Evolutionary conservation across 1,140 invertebrate species (phyloP).

Genomic region (Hycleus cichorii): DNA sequence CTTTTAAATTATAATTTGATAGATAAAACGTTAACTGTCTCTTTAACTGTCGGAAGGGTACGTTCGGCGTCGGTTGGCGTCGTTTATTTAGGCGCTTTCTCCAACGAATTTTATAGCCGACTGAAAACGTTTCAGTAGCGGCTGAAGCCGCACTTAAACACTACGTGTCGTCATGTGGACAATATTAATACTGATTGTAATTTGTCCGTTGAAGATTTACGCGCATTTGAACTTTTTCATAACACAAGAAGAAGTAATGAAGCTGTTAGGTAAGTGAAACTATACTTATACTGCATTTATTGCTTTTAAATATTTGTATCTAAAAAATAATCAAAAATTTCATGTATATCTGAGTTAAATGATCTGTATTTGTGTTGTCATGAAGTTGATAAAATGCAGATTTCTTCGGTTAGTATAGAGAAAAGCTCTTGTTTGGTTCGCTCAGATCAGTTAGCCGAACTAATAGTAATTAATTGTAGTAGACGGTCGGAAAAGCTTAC

Average conservation of each 20-base stretch:
- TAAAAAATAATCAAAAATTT: no score
- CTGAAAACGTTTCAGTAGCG: conserved; percentile 24
- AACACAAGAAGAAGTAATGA: conserved; percentile 67
- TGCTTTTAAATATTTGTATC: not conserved
- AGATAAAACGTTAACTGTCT: not conserved
- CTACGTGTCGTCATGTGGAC: conserved; percentile 15
- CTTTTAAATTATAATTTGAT: no score
- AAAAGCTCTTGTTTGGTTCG: no score
- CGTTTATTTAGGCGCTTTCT: not conserved
- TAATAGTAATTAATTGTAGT: conserved; percentile 22
- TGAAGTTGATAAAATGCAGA: no score
- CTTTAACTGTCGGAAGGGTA: not conserved
- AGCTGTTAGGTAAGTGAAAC: conserved; percentile 56
- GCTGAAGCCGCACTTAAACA: conserved; percentile 19
- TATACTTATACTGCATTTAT: not conserved
- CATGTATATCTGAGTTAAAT: no score
- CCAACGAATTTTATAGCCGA: conserved; percentile 2
- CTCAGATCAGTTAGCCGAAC: no score
- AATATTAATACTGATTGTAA: conserved; percentile 14
- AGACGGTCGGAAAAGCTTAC: conserved; percentile 6
- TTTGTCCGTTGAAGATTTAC: conserved; percentile 24
- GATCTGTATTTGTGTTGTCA: no score
- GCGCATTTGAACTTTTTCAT: conserved; percentile 70
- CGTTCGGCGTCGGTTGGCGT: not conserved
- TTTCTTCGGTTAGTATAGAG: no score